Base-by-base conservation (phyloP, 2,888 invertebrate genomes). In the Acrobeloides nanus region DNA sequence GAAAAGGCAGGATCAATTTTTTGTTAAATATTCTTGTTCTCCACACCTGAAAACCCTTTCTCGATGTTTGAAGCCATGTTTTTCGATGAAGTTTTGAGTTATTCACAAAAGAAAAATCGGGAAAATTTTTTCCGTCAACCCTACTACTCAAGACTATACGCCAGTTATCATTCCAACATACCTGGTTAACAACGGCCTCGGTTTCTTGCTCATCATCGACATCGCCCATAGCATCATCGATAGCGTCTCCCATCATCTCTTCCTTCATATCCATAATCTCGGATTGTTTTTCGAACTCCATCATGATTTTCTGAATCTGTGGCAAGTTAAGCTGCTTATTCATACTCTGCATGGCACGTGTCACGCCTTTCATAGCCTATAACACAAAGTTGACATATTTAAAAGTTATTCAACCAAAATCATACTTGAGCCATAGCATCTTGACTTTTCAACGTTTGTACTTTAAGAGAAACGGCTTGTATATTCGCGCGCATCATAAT, bases 241-340 rank as follows among this genome's bases (percentile, higher is more conserved):
- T 95, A 39, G 90, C 93, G 77, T 97, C 97, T 75, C 89, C 92
- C 84, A 97, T 97, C 82, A 99, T 89, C 78, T 99, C 97, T 76
- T 99, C 95, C 75, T 97, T 97, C 95, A 99, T 99, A 75, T 99
- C 95, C 97, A 99, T 99, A 46, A 99, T 92, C 78, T 97, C 95
- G 0, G 90, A 89, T 75, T 97, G 95, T 74, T 93, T 95, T 77
- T 99, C 97, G 78, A 99, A 97, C 74, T 70, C 70, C 57, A 55
- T 66, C 70, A 70, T 70, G 50, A 99, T 97, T 74, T 87, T 86
- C 77, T 97, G 95, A 73, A 97, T 97, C 80, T 97, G 93, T 8
- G 97, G 97, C 76, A 99, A 81, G 79, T 97, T 97, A 73, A 97
- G 78, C 77, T 80, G 72, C 27, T 81, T 82, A 78, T 99, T 99